These are phyloP conservation scores for Eumacrocentrus americanus DNA, from an alignment of 2,888 invertebrate species.

Conservation along the genomic window DNA sequence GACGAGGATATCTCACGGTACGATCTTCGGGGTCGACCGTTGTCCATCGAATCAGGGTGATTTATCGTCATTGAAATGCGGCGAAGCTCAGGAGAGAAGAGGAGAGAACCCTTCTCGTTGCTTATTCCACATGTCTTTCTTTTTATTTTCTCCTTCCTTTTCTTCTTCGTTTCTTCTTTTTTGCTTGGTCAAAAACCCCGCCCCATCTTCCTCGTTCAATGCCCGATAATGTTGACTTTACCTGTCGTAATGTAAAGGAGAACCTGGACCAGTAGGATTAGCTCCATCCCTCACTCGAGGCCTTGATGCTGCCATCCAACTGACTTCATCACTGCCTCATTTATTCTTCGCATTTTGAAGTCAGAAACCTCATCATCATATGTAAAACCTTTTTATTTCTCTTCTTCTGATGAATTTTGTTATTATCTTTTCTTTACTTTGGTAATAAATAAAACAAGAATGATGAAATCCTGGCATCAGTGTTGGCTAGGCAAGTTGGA, in stretches of 20 bases:
- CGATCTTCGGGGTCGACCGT: constrained; percentile 42
- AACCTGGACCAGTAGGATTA: too few relatives aligned
- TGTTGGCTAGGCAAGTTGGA: too few relatives aligned
- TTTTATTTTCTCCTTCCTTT: constrained; percentile 27
- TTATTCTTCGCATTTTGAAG: neutral
- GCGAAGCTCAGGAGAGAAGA: constrained; percentile 34
- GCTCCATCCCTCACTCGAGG: too few relatives aligned
- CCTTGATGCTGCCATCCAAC: neutral
- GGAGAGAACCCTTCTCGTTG: constrained; percentile 15
- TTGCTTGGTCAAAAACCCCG: constrained; percentile 9
- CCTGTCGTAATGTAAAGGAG: constrained; percentile 25
- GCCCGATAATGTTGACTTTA: constrained; percentile 33
- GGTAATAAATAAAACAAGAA: too few relatives aligned
- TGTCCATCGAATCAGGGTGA: constrained; percentile 50
- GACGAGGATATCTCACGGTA: constrained; percentile 48
- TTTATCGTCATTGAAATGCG: constrained; percentile 56
- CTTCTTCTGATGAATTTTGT: too few relatives aligned
- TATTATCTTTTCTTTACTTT: too few relatives aligned
- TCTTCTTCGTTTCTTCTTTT: constrained; percentile 25
- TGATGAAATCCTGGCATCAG: too few relatives aligned
- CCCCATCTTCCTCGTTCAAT: constrained; percentile 26
- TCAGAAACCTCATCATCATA: too few relatives aligned
- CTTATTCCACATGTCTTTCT: constrained; percentile 24
- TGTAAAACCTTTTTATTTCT: too few relatives aligned
- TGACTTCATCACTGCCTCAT: neutral